Conservation (phyloP, 2,113 vertebrate genomes). For the Myrmecobius fasciatus region DNA sequence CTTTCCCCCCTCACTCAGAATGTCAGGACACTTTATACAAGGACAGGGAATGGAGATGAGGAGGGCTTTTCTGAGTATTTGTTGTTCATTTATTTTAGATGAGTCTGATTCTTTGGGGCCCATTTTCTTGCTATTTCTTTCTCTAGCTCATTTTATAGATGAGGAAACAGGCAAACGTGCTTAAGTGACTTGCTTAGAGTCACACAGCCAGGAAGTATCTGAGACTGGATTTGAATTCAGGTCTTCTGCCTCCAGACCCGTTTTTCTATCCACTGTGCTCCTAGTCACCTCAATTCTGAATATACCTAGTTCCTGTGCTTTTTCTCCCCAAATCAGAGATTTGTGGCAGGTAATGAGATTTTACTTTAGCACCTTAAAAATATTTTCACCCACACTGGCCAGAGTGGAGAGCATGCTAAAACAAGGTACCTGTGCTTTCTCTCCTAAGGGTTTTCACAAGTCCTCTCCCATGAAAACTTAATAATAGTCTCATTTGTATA, state of each 20-base stretch:
- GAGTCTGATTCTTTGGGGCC: background rate
- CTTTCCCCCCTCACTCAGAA: background rate
- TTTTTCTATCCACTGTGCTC: too few relatives aligned
- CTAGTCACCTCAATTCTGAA: background rate
- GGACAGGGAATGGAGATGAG: too few relatives aligned
- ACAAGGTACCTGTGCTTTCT: background rate
- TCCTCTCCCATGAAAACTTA: background rate
- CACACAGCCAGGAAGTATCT: background rate
- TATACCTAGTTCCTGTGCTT: background rate
- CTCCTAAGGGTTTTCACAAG: too few relatives aligned
- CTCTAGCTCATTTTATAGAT: background rate
- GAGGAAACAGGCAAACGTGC: background rate
- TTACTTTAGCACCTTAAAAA: background rate
- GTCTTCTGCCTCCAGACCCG: background rate
- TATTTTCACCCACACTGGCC: background rate
- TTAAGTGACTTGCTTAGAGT: background rate
- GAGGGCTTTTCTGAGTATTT: background rate
- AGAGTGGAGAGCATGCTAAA: fast-evolving
- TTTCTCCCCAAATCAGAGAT: background rate
- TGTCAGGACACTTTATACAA: too few relatives aligned
- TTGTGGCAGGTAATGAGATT: background rate
- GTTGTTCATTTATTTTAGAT: background rate
- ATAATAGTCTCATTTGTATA: background rate
- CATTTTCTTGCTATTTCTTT: background rate
- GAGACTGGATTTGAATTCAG: background rate